Conservation (phyloP, 2,888 invertebrate species). For the Phyllotreta cruciferae region DNA sequence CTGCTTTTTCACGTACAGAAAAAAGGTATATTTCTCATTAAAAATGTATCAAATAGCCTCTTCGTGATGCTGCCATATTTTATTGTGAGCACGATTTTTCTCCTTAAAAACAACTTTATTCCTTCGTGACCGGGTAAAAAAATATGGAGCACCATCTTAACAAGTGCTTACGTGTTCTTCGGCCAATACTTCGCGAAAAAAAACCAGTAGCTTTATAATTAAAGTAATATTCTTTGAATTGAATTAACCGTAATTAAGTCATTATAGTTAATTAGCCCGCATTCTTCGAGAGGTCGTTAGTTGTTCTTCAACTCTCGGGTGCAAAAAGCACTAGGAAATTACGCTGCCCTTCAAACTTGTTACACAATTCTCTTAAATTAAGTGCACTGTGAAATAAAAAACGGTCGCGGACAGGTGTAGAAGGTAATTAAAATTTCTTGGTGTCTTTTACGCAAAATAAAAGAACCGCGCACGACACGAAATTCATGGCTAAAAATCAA, state of each 20-base stretch:
- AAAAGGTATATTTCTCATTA: no score
- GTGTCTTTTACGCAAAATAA: background rate
- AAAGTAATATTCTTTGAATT: slow-evolving; percentile 31
- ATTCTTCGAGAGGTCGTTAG: slow-evolving; percentile 33
- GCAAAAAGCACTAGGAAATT: slow-evolving; percentile 12
- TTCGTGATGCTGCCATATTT: no score
- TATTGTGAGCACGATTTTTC: background rate
- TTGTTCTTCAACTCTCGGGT: slow-evolving; percentile 10
- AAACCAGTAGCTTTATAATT: slow-evolving; percentile 25
- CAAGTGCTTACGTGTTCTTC: slow-evolving; percentile 2
- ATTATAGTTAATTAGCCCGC: slow-evolving; percentile 30
- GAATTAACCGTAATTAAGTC: slow-evolving; percentile 33
- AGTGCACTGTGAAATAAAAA: no score
- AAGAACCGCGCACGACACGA: background rate
- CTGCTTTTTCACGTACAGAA: no score
- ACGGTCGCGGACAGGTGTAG: background rate
- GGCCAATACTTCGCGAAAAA: slow-evolving; percentile 3
- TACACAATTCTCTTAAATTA: background rate
- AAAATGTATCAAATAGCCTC: no score
- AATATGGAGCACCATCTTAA: background rate
- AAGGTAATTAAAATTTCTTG: background rate
- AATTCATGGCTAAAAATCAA: slow-evolving; percentile 14
- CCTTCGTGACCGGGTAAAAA: background rate
- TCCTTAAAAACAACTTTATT: background rate
- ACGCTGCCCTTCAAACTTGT: slow-evolving; percentile 2